Evolutionary conservation across 2,888 invertebrate species (phyloP).

Genomic region (Diplazon laetatorius): DNA sequence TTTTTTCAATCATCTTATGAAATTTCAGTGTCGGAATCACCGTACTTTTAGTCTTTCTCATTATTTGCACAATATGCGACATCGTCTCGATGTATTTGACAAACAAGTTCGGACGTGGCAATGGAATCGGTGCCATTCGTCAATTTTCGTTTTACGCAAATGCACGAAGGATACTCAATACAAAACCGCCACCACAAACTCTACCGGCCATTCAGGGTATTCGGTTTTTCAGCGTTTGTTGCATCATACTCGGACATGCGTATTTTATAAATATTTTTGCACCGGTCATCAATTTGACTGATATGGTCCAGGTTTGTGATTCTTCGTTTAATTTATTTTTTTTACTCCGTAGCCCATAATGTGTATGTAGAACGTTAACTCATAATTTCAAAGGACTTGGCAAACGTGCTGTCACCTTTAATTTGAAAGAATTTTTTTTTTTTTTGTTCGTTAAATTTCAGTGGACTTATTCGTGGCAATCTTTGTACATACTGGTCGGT

Average conservation of each 20-base stretch:
- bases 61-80: slow-evolving; percentile 70
- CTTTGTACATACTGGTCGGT: slow-evolving; percentile 81
- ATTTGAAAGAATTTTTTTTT: slow-evolving; percentile 25
- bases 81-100: slow-evolving; percentile 14
- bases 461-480: slow-evolving; percentile 79
- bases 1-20: too few species aligned
- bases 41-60: slow-evolving; percentile 65
- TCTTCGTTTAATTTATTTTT: too few species aligned
- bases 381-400: too few species aligned
- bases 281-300: slow-evolving; percentile 78
- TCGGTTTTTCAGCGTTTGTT: slow-evolving; percentile 83
- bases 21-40: slow-evolving; percentile 69
- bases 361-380: too few species aligned
- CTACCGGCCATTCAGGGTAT: slow-evolving; percentile 83
- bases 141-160: slow-evolving; percentile 82
- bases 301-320: slow-evolving; percentile 78
- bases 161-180: slow-evolving; percentile 77
- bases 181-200: slow-evolving; percentile 70
- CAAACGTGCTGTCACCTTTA: background rate
- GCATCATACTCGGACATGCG: slow-evolving; percentile 83
- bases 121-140: slow-evolving; percentile 62
- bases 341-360: too few species aligned
- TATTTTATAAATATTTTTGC: slow-evolving; percentile 78
- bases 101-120: background rate
- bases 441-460: too few species aligned